These are phyloP conservation scores for Mesorhabditis belari DNA, from an alignment of 2,888 invertebrate genomes.

Conservation along the genomic window DNA sequence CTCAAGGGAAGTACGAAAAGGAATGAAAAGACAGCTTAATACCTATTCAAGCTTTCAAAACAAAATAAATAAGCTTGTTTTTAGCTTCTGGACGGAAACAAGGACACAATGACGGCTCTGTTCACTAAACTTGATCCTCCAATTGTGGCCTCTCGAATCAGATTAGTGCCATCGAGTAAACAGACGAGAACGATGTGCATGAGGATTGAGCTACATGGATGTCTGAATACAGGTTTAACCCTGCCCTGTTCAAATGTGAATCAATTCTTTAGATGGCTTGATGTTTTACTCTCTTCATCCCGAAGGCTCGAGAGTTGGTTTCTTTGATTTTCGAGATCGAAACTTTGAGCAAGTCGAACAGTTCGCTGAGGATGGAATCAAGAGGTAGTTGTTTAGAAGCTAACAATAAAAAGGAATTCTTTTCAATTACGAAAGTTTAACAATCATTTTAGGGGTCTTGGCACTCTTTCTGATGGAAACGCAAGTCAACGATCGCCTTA, in stretches of 20 bases:
- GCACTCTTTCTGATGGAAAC: conserved; percentile 63
- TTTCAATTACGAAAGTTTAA: neutral
- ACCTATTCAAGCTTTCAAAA: neutral
- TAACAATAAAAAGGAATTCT: neutral
- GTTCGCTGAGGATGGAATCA: conserved; percentile 58
- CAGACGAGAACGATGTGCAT: conserved; percentile 79
- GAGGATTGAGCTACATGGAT: conserved; percentile 82
- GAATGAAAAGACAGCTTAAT: no score
- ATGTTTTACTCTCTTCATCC: conserved; percentile 32
- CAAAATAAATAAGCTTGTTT: no score
- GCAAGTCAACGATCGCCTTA: conserved; percentile 28
- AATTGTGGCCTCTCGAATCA: conserved; percentile 75
- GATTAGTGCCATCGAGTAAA: conserved; percentile 76
- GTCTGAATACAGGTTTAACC: conserved; percentile 62
- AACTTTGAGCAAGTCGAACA: conserved; percentile 67
- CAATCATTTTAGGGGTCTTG: conserved; percentile 64
- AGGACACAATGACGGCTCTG: conserved; percentile 76
- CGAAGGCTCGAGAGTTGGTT: conserved; percentile 29
- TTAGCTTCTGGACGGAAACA: conserved; percentile 75
- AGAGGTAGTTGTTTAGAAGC: neutral
- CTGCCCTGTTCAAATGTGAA: neutral
- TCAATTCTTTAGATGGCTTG: conserved; percentile 68
- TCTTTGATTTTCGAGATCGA: conserved; percentile 30
- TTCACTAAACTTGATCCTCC: conserved; percentile 74
- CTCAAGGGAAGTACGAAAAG: no score